phyloP scores from a whole-genome alignment of 2,113 vertebrate species.

The Bubo blakistoni region DNA sequence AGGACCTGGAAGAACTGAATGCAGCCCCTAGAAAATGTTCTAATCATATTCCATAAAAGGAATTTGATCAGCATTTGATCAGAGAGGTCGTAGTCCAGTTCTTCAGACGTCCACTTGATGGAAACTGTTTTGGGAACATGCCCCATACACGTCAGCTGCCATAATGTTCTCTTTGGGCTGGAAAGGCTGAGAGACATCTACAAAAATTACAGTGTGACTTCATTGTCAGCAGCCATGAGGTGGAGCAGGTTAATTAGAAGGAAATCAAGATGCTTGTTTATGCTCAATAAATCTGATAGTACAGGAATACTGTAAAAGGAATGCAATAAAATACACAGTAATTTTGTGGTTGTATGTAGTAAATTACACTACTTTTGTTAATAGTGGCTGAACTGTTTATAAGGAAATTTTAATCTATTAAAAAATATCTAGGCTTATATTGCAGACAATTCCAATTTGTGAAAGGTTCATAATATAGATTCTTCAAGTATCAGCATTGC shows the following conservation, averaged over 20 bases:
- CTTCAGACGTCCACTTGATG: not conserved
- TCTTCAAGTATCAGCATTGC: conserved; percentile 64
- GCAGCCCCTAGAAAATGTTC: not conserved
- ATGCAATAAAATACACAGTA: not conserved
- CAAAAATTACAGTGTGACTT: not conserved
- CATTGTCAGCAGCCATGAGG: not conserved
- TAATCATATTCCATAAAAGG: not conserved
- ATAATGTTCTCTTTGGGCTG: not conserved
- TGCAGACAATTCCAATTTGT: conserved; percentile 22
- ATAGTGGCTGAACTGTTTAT: conserved; percentile 11
- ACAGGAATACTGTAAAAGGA: conserved; percentile 15
- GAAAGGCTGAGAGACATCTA: not conserved
- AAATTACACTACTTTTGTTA: not conserved
- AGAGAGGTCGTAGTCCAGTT: not conserved
- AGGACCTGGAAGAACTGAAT: not conserved
- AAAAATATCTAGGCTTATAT: conserved; percentile 33
- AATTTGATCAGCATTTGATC: not conserved
- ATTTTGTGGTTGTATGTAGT: conserved; percentile 17
- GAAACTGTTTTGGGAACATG: not conserved
- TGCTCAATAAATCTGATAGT: conserved; percentile 16
- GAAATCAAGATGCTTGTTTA: conserved; percentile 21
- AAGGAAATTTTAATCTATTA: conserved; percentile 56
- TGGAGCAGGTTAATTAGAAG: conserved; percentile 36
- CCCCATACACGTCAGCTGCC: not conserved
- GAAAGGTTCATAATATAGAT: conserved; percentile 57